Evolutionary conservation across 1,140 invertebrate species (phyloP).

Genomic region (Bombyx mandarina): DNA sequence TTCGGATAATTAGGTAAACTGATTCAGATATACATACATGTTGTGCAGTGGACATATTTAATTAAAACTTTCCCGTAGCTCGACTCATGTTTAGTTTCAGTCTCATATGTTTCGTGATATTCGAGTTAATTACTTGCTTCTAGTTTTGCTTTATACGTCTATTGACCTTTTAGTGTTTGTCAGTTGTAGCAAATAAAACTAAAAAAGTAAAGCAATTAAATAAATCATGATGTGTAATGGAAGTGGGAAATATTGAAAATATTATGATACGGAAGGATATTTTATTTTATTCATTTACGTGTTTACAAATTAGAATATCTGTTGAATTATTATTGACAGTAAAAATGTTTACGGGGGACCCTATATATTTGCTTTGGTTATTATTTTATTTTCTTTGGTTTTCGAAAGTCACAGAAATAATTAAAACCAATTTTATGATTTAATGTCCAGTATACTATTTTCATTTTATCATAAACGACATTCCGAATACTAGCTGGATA

Average conservation of each 20-base stretch:
- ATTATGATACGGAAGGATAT: background rate
- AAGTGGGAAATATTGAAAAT: background rate
- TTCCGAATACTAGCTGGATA: too few relatives aligned
- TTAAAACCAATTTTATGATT: too few relatives aligned
- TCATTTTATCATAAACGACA: too few relatives aligned
- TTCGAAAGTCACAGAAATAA: too few relatives aligned
- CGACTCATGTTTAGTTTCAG: background rate
- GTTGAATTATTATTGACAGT: too few relatives aligned
- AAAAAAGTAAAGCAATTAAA: background rate
- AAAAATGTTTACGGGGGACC: too few relatives aligned
- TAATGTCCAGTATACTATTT: too few relatives aligned
- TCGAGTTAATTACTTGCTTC: background rate
- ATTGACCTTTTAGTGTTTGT: background rate
- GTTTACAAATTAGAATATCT: too few relatives aligned
- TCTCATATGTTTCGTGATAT: background rate
- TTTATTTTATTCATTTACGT: background rate
- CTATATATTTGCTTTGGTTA: too few relatives aligned
- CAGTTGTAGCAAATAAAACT: background rate
- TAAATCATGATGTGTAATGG: background rate
- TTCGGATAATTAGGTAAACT: constrained; percentile 17
- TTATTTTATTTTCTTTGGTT: too few relatives aligned
- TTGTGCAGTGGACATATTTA: constrained; percentile 28
- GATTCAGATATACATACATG: constrained; percentile 15
- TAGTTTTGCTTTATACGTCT: background rate
- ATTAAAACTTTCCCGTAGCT: constrained; percentile 43